phyloP scores from a whole-genome alignment of 2,888 invertebrate genomes.

The Bombyx huttoni region DNA sequence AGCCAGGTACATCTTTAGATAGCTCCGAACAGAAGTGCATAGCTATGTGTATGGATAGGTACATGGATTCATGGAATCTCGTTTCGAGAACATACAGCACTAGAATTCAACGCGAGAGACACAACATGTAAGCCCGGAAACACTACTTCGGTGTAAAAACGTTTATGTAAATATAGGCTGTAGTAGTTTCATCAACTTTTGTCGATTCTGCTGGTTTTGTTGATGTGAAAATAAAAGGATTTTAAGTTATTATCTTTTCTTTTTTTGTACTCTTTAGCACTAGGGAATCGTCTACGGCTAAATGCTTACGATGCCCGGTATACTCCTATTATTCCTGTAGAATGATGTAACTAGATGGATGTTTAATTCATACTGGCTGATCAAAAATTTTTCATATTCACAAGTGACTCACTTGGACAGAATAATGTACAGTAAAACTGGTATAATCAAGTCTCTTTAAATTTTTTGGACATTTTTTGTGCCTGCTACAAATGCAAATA shows the following conservation, averaged over 20 bases:
- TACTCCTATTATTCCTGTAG: too few species aligned
- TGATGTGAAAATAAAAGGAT: constrained; percentile 49
- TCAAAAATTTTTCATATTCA: too few species aligned
- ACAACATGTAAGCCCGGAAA: constrained; percentile 60
- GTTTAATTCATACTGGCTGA: too few species aligned
- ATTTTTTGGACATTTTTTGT: too few species aligned
- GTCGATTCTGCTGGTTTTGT: constrained; percentile 36
- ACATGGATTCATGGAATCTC: constrained; percentile 96
- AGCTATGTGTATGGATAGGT: constrained; percentile 98
- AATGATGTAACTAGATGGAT: too few species aligned
- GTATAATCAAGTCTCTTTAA: too few species aligned
- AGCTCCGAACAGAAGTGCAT: constrained; percentile 96
- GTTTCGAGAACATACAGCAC: constrained; percentile 91
- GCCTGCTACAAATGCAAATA: too few species aligned
- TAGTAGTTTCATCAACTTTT: constrained; percentile 51
- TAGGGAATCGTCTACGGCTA: background rate
- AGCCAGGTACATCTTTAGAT: constrained; percentile 91
- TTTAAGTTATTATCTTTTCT: constrained; percentile 37
- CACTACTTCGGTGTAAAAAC: constrained; percentile 18
- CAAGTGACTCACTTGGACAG: too few species aligned
- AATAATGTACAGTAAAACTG: too few species aligned
- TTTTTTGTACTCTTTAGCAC: constrained; percentile 8
- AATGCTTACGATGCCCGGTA: too few species aligned
- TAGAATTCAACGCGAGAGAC: constrained; percentile 86
- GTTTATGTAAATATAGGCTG: constrained; percentile 58